phyloP scores from a whole-genome alignment of 2,888 invertebrate species.

The Pherbina coryleti region DNA sequence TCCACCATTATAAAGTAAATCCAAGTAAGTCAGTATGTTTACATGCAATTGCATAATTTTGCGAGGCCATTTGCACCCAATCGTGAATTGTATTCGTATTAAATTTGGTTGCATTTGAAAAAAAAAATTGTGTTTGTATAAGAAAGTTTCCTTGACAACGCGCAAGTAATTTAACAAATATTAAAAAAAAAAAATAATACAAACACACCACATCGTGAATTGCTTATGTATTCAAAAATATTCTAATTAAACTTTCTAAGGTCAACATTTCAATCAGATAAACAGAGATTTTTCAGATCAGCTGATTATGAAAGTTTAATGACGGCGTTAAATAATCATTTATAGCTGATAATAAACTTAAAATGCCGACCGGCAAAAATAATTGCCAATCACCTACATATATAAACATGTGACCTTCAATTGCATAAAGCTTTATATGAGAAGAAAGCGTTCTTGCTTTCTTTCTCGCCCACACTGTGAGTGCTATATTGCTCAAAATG shows the following conservation, averaged over 20 bases:
- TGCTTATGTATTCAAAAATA: neutral
- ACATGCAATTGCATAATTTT: too few relatives aligned
- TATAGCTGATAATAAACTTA: neutral
- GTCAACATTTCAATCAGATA: neutral
- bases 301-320: slow-evolving; percentile 9
- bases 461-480: neutral
- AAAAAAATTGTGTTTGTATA: too few relatives aligned
- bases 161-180: too few relatives aligned
- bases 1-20: too few relatives aligned
- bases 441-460: neutral
- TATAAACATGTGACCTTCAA: slow-evolving; percentile 11
- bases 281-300: neutral
- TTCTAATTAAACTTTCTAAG: neutral
- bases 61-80: too few relatives aligned
- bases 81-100: too few relatives aligned
- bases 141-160: too few relatives aligned
- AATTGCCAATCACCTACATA: neutral
- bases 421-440: neutral
- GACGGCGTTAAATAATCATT: neutral
- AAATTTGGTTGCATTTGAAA: too few relatives aligned
- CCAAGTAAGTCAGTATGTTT: too few relatives aligned
- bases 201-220: too few relatives aligned
- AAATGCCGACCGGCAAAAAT: slow-evolving; percentile 21
- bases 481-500: neutral
- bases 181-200: too few relatives aligned